These are phyloP conservation scores for Tetramorium bicarinatum DNA, from an alignment of 2,888 invertebrate genomes.

Conservation along the genomic window DNA sequence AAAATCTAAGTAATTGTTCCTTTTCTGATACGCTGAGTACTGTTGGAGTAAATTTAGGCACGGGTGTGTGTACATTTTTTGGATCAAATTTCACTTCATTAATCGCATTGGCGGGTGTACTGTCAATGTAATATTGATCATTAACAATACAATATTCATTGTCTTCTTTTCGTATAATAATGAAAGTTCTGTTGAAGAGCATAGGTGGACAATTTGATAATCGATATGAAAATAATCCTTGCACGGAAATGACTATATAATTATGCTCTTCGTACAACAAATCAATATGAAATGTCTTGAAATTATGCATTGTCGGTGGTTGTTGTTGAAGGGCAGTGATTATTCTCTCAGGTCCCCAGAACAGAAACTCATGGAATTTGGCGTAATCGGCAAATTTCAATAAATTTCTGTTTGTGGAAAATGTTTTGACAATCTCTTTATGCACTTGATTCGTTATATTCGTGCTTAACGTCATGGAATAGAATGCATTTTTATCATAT, in stretches of 20 bases:
- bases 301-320: constrained; percentile 82
- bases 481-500: constrained; percentile 82
- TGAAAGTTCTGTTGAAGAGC: constrained; percentile 82
- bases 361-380: constrained; percentile 83
- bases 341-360: constrained; percentile 83
- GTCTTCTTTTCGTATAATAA: constrained; percentile 81
- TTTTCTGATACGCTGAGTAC: constrained; percentile 81
- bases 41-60: constrained; percentile 77
- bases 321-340: constrained; percentile 79
- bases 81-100: constrained; percentile 67
- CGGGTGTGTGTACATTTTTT: constrained; percentile 42
- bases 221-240: constrained; percentile 82
- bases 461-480: constrained; percentile 82
- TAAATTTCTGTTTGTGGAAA: constrained; percentile 82
- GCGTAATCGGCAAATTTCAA: constrained; percentile 85
- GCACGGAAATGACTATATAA: constrained; percentile 79
- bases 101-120: constrained; percentile 70
- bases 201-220: constrained; percentile 78
- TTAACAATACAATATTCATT: constrained; percentile 83
- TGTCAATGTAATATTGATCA: constrained; percentile 83
- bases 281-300: constrained; percentile 81
- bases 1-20: constrained; percentile 80
- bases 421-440: constrained; percentile 81
- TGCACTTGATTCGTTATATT: constrained; percentile 77
- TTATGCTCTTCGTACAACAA: constrained; percentile 77